A percentile compares a stretch with the other conserved stretches of the same genome.
Evolutionary conservation across 2,797 vertebrate genomes (phyloP).

Genomic region (Acridotheres tristis): DNA sequence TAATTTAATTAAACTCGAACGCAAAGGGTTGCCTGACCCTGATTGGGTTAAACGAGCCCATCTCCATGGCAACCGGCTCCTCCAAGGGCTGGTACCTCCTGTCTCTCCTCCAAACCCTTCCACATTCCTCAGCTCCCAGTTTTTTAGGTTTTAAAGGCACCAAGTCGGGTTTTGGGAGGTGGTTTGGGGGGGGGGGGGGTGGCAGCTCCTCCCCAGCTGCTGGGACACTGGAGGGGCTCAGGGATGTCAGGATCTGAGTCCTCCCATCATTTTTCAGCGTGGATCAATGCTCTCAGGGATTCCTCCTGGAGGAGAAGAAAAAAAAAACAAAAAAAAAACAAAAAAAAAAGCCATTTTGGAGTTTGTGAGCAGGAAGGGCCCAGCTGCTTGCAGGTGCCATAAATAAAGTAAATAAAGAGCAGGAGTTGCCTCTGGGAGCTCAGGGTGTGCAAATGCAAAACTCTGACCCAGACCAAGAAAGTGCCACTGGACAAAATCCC

Average conservation of each 20-base stretch:
- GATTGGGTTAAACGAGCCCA: conserved; percentile 33
- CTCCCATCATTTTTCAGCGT: fast-evolving
- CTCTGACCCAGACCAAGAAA: background rate
- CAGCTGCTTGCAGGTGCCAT: background rate
- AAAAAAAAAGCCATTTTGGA: background rate
- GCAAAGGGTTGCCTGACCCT: conserved; percentile 34
- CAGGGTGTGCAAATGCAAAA: fast-evolving
- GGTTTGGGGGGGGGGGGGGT: background rate
- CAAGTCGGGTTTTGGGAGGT: background rate
- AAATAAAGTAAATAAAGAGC: background rate
- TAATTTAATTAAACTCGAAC: conserved; percentile 38
- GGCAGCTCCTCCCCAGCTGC: background rate
- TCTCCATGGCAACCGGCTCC: conserved; percentile 45
- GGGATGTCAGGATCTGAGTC: background rate
- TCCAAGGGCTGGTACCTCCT: background rate
- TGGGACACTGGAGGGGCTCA: background rate
- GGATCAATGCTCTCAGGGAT: background rate
- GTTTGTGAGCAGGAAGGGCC: background rate
- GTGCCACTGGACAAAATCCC: background rate
- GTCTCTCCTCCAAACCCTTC: background rate
- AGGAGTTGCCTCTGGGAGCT: background rate
- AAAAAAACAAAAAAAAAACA: background rate
- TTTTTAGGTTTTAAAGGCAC: background rate
- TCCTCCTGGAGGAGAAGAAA: background rate
- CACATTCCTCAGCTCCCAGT: background rate